Evolutionary conservation across 2,113 vertebrate species (phyloP).

Genomic region (Siniperca knerii): DNA sequence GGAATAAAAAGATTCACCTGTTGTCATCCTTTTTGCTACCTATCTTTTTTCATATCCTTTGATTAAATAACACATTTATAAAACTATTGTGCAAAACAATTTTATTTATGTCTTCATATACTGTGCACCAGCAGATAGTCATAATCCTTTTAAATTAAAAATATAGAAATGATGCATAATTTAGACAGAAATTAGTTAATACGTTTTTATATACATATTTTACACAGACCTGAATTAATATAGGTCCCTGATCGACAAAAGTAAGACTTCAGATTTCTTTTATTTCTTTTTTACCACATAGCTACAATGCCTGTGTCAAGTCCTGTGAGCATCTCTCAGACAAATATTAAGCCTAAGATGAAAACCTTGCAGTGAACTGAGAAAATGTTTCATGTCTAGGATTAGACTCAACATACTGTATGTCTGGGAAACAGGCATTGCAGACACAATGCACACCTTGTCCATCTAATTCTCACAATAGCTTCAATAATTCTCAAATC

Average conservation of each 20-base stretch:
- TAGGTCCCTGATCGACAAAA: constrained; percentile 84
- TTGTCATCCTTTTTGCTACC: constrained; percentile 68
- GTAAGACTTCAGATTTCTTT: constrained; percentile 56
- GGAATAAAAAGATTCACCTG: constrained; percentile 82
- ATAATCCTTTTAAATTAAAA: constrained; percentile 88
- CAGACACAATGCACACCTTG: constrained; percentile 24
- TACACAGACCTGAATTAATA: constrained; percentile 88
- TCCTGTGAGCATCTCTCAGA: constrained; percentile 49
- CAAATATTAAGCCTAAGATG: constrained; percentile 41
- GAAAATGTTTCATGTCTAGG: constrained; percentile 32
- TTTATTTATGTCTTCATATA: constrained; percentile 87
- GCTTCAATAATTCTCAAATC: constrained; percentile 65
- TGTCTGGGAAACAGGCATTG: constrained; percentile 37
- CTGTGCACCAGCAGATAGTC: constrained; percentile 88
- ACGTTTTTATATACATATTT: constrained; percentile 86
- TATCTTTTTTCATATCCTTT: constrained; percentile 77
- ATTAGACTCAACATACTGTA: constrained; percentile 36
- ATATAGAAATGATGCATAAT: constrained; percentile 91
- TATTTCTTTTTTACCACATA: constrained; percentile 56
- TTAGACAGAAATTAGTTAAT: constrained; percentile 87
- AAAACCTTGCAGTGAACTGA: constrained; percentile 39
- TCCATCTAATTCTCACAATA: constrained; percentile 57
- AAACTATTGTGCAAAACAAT: constrained; percentile 98
- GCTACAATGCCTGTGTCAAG: constrained; percentile 61
- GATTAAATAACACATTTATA: constrained; percentile 89